phyloP scores from a whole-genome alignment of 2,113 vertebrate genomes.

The Amphiprion percula region DNA sequence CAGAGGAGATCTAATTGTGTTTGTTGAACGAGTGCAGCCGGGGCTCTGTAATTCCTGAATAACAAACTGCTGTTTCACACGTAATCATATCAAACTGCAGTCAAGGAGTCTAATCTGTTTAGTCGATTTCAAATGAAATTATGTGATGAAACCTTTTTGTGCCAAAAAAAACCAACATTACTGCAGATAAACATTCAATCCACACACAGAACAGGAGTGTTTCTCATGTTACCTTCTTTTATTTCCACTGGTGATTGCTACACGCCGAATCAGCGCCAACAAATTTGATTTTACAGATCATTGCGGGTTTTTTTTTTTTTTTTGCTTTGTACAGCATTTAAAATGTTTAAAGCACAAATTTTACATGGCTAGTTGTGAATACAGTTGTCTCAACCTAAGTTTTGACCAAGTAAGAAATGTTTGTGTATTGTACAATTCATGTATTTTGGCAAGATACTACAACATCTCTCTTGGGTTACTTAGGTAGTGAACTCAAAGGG shows the following conservation, averaged over 20 bases:
- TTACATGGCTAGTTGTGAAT: neutral
- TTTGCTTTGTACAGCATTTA: too few relatives aligned
- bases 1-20: neutral
- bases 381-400: too few relatives aligned
- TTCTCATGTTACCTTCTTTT: neutral
- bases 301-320: too few relatives aligned
- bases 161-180: constrained; percentile 12
- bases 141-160: constrained; percentile 19
- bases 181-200: neutral
- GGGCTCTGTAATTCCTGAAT: constrained; percentile 8
- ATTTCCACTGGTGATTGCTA: too few relatives aligned
- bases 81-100: constrained; percentile 29
- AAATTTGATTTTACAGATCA: too few relatives aligned
- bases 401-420: neutral
- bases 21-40: neutral
- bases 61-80: constrained; percentile 44
- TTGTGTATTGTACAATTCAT: neutral
- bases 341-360: too few relatives aligned
- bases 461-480: neutral
- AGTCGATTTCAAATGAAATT: constrained; percentile 20
- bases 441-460: neutral
- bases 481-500: neutral
- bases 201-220: neutral
- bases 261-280: too few relatives aligned
- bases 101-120: constrained; percentile 22